phyloP scores from a whole-genome alignment of 1,140 invertebrate genomes.

The Drosophila parabipectinata region DNA sequence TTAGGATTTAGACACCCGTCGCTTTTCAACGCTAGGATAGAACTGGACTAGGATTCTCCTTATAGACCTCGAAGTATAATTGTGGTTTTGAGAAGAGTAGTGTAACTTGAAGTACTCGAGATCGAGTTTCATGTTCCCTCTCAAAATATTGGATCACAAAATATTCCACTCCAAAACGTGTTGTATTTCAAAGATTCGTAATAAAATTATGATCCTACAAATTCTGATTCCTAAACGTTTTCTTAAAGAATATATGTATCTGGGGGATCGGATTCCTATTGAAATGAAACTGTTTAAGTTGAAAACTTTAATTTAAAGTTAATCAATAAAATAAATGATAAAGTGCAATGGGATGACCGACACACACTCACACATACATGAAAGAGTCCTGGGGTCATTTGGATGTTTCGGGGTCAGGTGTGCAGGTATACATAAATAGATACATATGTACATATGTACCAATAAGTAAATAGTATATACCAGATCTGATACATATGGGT shows the following conservation, averaged over 20 bases:
- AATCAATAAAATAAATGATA: slow-evolving; percentile 22
- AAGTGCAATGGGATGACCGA: slow-evolving; percentile 11
- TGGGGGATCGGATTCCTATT: no score
- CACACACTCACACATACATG: neutral
- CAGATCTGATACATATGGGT: neutral
- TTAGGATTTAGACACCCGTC: no score
- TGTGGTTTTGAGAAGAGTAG: neutral
- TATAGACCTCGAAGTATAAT: neutral
- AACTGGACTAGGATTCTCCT: neutral
- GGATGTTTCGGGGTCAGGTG: slow-evolving; percentile 29
- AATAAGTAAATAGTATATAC: slow-evolving; percentile 1
- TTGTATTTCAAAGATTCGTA: no score
- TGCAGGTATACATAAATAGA: slow-evolving; percentile 10
- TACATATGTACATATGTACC: slow-evolving; percentile 1
- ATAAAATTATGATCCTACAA: no score
- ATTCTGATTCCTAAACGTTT: no score
- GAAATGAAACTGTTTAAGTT: neutral
- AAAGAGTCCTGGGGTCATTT: slow-evolving; percentile 19
- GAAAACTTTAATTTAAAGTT: neutral
- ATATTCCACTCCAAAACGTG: no score
- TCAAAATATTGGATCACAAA: no score
- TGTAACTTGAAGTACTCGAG: no score
- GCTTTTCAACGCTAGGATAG: neutral
- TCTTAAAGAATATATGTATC: no score
- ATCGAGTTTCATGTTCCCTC: no score